Evolutionary conservation across 2,888 invertebrate species (phyloP).

Genomic region (Leptinotarsa haldemani): DNA sequence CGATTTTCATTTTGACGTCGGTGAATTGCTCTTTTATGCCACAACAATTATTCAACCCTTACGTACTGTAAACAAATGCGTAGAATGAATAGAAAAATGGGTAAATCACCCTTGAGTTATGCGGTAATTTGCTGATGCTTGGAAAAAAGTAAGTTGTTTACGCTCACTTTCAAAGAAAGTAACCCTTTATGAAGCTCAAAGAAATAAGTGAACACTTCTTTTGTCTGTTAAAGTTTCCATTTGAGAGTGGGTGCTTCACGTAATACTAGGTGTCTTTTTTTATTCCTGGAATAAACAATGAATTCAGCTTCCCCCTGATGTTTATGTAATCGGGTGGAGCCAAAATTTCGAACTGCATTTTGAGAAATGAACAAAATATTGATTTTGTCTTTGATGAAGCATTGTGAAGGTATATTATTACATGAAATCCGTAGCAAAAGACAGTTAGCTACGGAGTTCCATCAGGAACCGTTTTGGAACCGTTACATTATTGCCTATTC

Average conservation of each 20-base stretch:
- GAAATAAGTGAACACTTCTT: neutral
- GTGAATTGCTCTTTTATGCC: neutral
- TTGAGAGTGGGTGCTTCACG: neutral
- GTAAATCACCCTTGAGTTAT: neutral
- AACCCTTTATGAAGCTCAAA: neutral
- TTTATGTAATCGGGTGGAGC: no score
- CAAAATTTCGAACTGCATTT: no score
- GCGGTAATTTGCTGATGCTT: neutral
- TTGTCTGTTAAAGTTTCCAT: neutral
- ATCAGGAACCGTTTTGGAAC: no score
- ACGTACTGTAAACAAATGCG: neutral
- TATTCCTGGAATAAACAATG: no score
- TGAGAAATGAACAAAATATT: no score
- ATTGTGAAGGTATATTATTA: no score
- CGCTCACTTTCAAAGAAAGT: neutral
- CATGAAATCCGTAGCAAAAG: no score
- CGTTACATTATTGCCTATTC: no score
- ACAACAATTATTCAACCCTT: slow-evolving; percentile 7
- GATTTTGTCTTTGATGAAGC: no score
- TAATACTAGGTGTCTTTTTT: no score
- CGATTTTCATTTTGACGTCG: neutral
- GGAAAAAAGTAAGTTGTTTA: neutral
- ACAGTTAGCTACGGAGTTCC: no score
- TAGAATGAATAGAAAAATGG: neutral
- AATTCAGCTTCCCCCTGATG: no score